Evolutionary conservation across 2,113 vertebrate genomes (phyloP).

Genomic region (Todiramphus saurophagus): DNA sequence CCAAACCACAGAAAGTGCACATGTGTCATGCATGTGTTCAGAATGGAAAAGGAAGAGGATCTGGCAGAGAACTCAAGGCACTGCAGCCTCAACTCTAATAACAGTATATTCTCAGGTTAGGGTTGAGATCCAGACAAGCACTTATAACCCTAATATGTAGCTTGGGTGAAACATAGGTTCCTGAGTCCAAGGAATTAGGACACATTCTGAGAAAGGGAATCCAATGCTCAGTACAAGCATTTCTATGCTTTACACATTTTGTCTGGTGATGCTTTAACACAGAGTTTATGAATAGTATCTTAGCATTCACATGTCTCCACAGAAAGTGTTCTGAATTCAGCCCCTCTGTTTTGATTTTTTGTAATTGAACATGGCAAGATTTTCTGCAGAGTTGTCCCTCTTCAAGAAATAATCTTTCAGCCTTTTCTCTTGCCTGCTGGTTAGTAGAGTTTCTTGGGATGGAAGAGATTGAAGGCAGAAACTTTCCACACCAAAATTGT

Average conservation of each 20-base stretch:
- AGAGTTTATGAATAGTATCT: neutral
- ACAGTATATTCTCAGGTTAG: neutral
- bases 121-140: neutral
- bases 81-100: accelerated
- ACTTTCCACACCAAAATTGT: neutral
- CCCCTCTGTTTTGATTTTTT: neutral
- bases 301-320: neutral
- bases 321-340: neutral
- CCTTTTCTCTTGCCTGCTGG: neutral
- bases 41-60: neutral
- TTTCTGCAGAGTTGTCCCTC: neutral
- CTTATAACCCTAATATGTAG: neutral
- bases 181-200: neutral
- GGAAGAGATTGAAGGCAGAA: neutral
- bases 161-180: neutral
- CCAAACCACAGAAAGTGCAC: neutral
- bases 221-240: neutral
- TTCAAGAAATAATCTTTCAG: neutral
- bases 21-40: neutral
- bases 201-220: neutral
- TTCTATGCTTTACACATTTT: neutral
- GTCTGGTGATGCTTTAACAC: neutral
- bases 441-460: neutral
- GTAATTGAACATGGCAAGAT: neutral
- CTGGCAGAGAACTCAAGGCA: neutral